phyloP scores from a whole-genome alignment of 2,888 invertebrate genomes.

The Tupiocoris notatus region DNA sequence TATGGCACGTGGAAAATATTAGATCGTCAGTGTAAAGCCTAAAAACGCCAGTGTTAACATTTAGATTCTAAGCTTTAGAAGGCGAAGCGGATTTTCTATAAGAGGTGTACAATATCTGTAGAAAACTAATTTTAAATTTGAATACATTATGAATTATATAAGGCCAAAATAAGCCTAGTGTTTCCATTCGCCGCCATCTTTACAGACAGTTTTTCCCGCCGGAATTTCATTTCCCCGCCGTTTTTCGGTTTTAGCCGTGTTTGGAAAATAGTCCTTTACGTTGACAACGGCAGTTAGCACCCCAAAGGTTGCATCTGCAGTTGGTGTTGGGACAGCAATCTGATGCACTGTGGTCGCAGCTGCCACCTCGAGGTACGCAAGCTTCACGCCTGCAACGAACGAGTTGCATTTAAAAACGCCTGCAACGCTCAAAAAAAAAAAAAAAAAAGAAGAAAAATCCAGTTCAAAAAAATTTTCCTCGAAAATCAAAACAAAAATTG shows the following conservation, averaged over 20 bases:
- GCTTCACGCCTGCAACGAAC: slow-evolving; percentile 43
- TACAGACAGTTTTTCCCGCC: background rate
- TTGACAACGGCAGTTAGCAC: slow-evolving; percentile 83
- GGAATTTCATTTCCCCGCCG: background rate
- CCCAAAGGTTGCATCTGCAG: slow-evolving; percentile 86
- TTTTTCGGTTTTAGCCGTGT: slow-evolving; percentile 26
- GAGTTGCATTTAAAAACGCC: background rate
- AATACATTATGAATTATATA: too few relatives aligned
- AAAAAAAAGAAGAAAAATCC: background rate
- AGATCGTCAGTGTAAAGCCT: background rate
- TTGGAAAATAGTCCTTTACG: slow-evolving; percentile 72
- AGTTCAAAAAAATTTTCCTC: background rate
- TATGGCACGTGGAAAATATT: too few relatives aligned
- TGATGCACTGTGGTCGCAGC: slow-evolving; percentile 79
- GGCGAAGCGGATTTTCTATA: too few relatives aligned
- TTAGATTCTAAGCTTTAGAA: too few relatives aligned
- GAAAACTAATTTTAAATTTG: background rate
- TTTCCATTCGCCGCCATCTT: background rate
- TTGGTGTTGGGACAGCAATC: slow-evolving; percentile 84
- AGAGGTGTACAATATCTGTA: background rate
- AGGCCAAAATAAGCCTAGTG: too few relatives aligned
- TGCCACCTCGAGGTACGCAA: slow-evolving; percentile 76
- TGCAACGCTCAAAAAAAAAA: background rate
- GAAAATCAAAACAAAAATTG: slow-evolving; percentile 3
- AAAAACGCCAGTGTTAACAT: too few relatives aligned